Conservation (phyloP, 2,888 invertebrate species). For the Troides oblongomaculatus region DNA sequence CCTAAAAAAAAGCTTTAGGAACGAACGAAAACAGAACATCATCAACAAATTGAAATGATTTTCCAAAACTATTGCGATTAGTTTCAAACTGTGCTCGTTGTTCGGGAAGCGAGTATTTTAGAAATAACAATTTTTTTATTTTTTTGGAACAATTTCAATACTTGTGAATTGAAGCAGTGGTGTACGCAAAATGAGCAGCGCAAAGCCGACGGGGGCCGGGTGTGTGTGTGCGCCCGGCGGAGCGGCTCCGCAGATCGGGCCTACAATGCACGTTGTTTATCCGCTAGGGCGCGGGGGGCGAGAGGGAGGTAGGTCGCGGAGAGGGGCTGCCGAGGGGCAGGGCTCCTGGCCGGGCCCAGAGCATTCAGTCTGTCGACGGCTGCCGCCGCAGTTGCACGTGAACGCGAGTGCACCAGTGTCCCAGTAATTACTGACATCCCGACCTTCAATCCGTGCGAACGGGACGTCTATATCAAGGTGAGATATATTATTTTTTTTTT, state of each 20-base stretch:
- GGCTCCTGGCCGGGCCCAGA: constrained; percentile 67
- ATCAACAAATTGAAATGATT: too few species aligned
- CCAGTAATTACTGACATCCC: constrained; percentile 58
- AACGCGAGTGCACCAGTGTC: constrained; percentile 61
- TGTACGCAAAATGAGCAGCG: constrained; percentile 28
- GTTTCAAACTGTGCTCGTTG: not conserved
- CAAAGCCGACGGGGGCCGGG: constrained; percentile 44
- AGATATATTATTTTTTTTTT: constrained; percentile 43
- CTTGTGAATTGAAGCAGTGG: constrained; percentile 15
- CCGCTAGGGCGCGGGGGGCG: constrained; percentile 68
- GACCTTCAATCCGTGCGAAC: constrained; percentile 76
- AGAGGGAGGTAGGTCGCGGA: constrained; percentile 41
- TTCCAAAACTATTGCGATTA: too few species aligned
- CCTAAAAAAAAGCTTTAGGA: too few species aligned
- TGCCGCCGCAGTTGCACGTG: constrained; percentile 57
- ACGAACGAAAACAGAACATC: too few species aligned
- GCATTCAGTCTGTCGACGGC: constrained; percentile 61
- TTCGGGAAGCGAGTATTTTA: constrained; percentile 2
- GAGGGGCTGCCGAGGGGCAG: constrained; percentile 45
- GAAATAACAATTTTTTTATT: not conserved
- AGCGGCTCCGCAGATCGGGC: constrained; percentile 69
- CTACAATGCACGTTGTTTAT: constrained; percentile 80
- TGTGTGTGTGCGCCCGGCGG: constrained; percentile 49
- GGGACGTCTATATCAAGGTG: constrained; percentile 74
- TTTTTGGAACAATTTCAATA: constrained; percentile 30